Conservation (phyloP, 2,888 invertebrate species). For the Campaea margaritaria region DNA sequence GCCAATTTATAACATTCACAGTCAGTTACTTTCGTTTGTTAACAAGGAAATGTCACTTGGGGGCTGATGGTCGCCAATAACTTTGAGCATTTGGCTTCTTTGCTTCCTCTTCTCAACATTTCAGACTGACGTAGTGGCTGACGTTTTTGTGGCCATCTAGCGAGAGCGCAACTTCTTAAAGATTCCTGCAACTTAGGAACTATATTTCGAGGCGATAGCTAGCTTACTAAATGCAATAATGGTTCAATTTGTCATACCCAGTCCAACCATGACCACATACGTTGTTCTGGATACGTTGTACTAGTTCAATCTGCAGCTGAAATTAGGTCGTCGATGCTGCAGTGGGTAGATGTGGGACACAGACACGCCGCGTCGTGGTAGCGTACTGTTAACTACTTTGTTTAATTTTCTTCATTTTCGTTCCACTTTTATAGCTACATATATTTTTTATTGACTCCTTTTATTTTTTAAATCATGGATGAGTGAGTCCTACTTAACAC, state of each 20-base stretch:
- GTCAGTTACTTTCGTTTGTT: not conserved
- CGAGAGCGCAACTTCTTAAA: not conserved
- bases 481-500: too few species aligned
- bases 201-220: too few species aligned
- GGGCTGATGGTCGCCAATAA: too few species aligned
- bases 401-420: too few species aligned
- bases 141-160: not conserved
- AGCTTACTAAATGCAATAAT: not conserved
- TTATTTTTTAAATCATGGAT: too few species aligned
- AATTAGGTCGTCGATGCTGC: slow-evolving; percentile 3
- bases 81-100: too few species aligned
- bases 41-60: slow-evolving; percentile 5
- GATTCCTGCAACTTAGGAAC: too few species aligned
- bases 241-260: not conserved
- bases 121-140: too few species aligned
- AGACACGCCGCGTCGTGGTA: not conserved
- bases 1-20: not conserved
- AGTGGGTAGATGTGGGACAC: not conserved
- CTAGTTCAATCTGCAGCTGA: slow-evolving; percentile 1
- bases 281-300: not conserved
- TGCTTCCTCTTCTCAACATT: too few species aligned
- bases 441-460: too few species aligned
- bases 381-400: too few species aligned
- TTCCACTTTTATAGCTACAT: too few species aligned
- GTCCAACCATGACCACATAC: not conserved